Percentiles rank a stretch among this genome's conserved stretches.
Evolutionary conservation across 2,797 vertebrate genomes (phyloP).

Genomic region (Periophthalmus magnuspinnatus): DNA sequence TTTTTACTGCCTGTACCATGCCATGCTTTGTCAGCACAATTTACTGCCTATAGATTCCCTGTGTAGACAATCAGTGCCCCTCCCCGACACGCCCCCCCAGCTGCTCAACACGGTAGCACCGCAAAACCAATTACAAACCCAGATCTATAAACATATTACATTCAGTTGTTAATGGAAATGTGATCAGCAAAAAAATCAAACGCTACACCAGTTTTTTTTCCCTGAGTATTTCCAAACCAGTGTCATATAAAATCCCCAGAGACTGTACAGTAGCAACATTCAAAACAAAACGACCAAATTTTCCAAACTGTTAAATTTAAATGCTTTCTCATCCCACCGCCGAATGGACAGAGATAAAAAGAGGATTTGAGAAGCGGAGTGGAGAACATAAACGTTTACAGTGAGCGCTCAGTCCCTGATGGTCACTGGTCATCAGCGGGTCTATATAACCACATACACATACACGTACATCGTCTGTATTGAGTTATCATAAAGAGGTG

Average conservation of each 20-base stretch:
- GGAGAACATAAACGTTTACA: slow-evolving; percentile 76
- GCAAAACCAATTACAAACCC: slow-evolving; percentile 71
- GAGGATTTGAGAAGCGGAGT: slow-evolving; percentile 43
- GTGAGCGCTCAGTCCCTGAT: slow-evolving; percentile 56
- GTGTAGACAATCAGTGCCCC: slow-evolving; percentile 66
- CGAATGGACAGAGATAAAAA: slow-evolving; percentile 64
- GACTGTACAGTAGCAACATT: slow-evolving; percentile 56
- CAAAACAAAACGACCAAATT: slow-evolving; percentile 73
- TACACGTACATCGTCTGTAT: slow-evolving; percentile 23
- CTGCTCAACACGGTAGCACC: slow-evolving; percentile 68
- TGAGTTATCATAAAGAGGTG: slow-evolving; percentile 60
- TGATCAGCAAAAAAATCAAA: slow-evolving; percentile 67
- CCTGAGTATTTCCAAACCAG: slow-evolving; percentile 54
- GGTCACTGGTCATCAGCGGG: slow-evolving; percentile 42
- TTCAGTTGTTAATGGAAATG: slow-evolving; percentile 73
- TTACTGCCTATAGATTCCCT: slow-evolving; percentile 65
- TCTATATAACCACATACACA: slow-evolving; percentile 38
- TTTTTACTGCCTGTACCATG: slow-evolving; percentile 43
- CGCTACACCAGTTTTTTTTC: slow-evolving; percentile 56
- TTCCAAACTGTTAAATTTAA: slow-evolving; percentile 83
- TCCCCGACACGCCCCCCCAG: slow-evolving; percentile 52
- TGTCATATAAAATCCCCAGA: slow-evolving; percentile 73
- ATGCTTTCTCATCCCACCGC: slow-evolving; percentile 51
- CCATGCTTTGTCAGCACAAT: slow-evolving; percentile 68
- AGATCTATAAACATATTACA: slow-evolving; percentile 81